Percentiles rank a stretch among this genome's conserved stretches.
phyloP scores from a whole-genome alignment of 2,113 vertebrate species.

The Odocoileus virginianus region DNA sequence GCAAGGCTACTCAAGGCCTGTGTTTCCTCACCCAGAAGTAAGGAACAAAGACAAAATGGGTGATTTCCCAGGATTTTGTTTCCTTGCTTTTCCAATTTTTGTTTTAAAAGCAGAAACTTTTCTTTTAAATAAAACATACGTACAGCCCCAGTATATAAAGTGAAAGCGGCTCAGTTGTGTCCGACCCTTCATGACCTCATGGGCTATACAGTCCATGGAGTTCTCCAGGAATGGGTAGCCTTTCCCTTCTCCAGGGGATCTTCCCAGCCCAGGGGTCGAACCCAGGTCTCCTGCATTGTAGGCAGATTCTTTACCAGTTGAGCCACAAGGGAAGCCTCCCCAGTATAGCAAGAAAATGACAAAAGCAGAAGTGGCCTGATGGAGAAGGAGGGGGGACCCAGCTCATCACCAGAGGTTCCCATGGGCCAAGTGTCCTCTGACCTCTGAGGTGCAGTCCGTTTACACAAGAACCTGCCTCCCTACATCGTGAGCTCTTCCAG shows the following conservation, averaged over 20 bases:
- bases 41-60: background rate
- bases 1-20: background rate
- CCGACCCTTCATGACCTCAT: background rate
- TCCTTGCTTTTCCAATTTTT: background rate
- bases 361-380: background rate
- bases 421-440: background rate
- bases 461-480: accelerated
- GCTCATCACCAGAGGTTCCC: background rate
- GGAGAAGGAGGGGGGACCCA: background rate
- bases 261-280: background rate
- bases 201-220: background rate
- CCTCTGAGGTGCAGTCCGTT: background rate
- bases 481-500: background rate
- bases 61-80: background rate
- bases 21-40: background rate
- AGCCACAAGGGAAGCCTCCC: background rate
- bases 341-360: background rate
- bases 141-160: background rate
- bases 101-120: background rate
- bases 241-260: background rate
- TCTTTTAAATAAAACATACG: background rate
- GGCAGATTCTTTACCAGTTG: background rate
- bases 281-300: background rate
- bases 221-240: background rate
- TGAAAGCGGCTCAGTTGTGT: background rate